A percentile compares a stretch with the other conserved stretches of the same genome.
Evolutionary conservation across 2,113 vertebrate species (phyloP).

Genomic region (Chroicocephalus ridibundus): DNA sequence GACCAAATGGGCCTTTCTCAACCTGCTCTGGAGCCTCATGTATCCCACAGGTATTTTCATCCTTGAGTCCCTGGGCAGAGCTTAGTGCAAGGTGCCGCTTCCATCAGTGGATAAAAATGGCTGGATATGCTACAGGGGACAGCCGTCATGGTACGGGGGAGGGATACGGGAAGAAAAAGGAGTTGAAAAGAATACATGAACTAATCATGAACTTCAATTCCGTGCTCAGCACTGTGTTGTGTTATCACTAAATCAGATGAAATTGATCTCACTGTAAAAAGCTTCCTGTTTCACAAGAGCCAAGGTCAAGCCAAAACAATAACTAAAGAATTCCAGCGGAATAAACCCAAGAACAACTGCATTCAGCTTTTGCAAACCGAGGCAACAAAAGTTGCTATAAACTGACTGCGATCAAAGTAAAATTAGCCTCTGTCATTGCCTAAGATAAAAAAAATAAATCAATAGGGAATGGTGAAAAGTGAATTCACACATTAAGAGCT

Average conservation of each 20-base stretch:
- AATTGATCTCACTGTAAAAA: conserved; percentile 8
- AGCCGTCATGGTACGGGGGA: not conserved
- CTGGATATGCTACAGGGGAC: not conserved
- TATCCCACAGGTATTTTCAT: not conserved
- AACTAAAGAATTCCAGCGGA: not conserved
- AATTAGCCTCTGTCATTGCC: not conserved
- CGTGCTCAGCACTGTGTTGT: not conserved
- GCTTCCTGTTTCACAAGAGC: not conserved
- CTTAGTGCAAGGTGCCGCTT: not conserved
- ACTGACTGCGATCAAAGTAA: not conserved
- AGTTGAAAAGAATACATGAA: conserved; percentile 4
- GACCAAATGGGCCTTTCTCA: not conserved
- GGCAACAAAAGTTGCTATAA: not conserved
- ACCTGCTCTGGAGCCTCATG: not conserved
- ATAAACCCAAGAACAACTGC: not conserved
- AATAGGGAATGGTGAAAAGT: not conserved
- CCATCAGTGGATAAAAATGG: not conserved
- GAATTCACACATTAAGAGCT: not conserved
- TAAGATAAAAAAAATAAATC: not conserved
- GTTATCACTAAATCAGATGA: conserved; percentile 36
- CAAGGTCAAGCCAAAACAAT: conserved; percentile 33
- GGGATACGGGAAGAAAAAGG: not conserved
- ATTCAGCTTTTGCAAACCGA: not conserved
- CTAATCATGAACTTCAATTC: conserved; percentile 26
- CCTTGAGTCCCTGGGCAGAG: not conserved